These are phyloP conservation scores for Hippocampus zosterae DNA, from an alignment of 2,113 vertebrate species.

Conservation along the genomic window DNA sequence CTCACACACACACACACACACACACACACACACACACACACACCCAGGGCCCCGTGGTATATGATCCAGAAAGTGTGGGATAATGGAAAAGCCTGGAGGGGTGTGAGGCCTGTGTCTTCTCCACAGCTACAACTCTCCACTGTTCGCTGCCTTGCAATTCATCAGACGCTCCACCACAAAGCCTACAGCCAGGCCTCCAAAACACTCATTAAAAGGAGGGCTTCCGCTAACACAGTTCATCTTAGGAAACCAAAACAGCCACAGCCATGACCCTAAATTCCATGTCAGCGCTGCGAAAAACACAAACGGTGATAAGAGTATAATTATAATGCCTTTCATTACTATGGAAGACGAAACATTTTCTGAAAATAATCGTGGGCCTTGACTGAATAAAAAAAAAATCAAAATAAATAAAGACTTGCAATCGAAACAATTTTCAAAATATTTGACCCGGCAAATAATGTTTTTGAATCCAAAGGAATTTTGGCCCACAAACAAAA, in stretches of 20 bases:
- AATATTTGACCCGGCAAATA: neutral
- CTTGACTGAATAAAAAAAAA: too few relatives aligned
- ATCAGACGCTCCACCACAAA: constrained; percentile 40
- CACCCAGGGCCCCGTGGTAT: constrained; percentile 49
- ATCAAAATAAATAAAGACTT: too few relatives aligned
- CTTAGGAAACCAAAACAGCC: constrained; percentile 2
- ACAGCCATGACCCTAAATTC: neutral
- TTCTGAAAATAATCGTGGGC: neutral
- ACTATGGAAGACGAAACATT: neutral
- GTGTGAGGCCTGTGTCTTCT: constrained; percentile 59
- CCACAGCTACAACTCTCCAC: constrained; percentile 60
- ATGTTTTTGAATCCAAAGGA: neutral
- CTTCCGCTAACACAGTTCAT: constrained; percentile 13
- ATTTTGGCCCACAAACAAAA: neutral
- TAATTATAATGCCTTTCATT: neutral
- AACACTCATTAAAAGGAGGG: constrained; percentile 37
- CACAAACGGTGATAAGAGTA: neutral
- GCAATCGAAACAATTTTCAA: neutral
- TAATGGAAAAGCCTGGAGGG: constrained; percentile 64
- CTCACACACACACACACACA: constrained; percentile 22
- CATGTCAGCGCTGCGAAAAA: neutral
- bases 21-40: constrained; percentile 20
- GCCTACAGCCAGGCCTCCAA: constrained; percentile 41
- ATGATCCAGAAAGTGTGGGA: constrained; percentile 64
- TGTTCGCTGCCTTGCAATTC: constrained; percentile 54